These are phyloP conservation scores for Leucoraja ocellata DNA, from an alignment of 2,797 vertebrate species.

Conservation along the genomic window DNA sequence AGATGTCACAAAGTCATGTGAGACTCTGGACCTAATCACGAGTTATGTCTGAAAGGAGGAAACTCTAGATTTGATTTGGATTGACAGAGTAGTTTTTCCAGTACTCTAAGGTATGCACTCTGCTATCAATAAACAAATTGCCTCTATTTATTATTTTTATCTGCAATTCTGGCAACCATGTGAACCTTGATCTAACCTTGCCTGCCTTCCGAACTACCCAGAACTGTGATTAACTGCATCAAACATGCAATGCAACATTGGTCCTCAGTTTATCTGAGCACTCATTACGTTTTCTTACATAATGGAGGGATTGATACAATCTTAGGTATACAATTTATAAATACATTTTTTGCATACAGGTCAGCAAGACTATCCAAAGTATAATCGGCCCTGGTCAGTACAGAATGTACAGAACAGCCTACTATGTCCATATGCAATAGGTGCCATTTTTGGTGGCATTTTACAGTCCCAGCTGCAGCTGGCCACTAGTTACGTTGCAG, in stretches of 20 bases:
- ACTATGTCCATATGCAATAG: no score
- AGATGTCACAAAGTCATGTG: neutral
- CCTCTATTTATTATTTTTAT: neutral
- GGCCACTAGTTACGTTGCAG: no score
- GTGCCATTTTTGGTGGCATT: no score
- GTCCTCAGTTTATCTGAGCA: neutral
- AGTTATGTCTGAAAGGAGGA: neutral
- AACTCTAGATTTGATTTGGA: neutral
- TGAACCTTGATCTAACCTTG: conserved; percentile 6
- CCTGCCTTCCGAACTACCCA: neutral
- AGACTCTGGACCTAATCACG: neutral
- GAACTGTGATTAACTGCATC: neutral
- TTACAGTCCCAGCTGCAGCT: no score
- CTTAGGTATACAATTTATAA: neutral
- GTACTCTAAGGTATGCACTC: neutral
- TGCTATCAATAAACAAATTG: neutral
- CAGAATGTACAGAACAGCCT: no score
- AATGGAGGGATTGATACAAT: neutral
- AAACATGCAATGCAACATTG: neutral
- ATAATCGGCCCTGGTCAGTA: no score
- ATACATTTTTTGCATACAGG: no score
- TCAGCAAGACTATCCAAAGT: no score
- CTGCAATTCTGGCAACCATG: neutral
- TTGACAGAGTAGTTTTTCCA: neutral
- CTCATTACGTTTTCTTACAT: neutral